These are phyloP conservation scores for Drosophila serrata DNA, from an alignment of 1,140 invertebrate genomes.

Conservation along the genomic window DNA sequence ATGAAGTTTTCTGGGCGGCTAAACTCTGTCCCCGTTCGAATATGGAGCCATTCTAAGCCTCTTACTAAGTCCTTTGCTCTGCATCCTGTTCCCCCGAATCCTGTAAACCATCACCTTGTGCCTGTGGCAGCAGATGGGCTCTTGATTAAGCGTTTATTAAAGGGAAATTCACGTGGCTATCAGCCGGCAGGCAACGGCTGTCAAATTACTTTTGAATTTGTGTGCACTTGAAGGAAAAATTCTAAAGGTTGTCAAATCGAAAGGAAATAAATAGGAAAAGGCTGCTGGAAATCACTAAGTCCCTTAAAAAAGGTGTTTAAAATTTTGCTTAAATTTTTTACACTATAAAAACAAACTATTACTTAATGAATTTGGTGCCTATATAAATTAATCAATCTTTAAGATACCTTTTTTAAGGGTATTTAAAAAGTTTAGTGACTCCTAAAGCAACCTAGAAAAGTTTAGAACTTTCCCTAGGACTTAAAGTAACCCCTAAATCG, in stretches of 20 bases:
- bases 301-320: neutral
- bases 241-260: too few species aligned
- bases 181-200: constrained; percentile 31
- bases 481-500: neutral
- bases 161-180: constrained; percentile 44
- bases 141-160: constrained; percentile 73
- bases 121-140: constrained; percentile 5
- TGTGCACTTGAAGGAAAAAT: neutral
- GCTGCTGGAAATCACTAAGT: neutral
- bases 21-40: constrained; percentile 29
- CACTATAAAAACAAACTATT: neutral
- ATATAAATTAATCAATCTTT: neutral
- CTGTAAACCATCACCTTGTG: neutral
- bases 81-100: neutral
- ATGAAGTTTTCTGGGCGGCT: too few species aligned
- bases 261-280: too few species aligned
- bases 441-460: neutral
- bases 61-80: too few species aligned
- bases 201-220: constrained; percentile 60
- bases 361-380: fast-evolving
- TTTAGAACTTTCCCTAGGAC: neutral
- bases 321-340: neutral
- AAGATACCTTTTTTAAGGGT: neutral
- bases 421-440: neutral
- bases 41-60: neutral